These are phyloP conservation scores for Macrosiphum euphorbiae DNA, from an alignment of 2,888 invertebrate species.

Conservation along the genomic window DNA sequence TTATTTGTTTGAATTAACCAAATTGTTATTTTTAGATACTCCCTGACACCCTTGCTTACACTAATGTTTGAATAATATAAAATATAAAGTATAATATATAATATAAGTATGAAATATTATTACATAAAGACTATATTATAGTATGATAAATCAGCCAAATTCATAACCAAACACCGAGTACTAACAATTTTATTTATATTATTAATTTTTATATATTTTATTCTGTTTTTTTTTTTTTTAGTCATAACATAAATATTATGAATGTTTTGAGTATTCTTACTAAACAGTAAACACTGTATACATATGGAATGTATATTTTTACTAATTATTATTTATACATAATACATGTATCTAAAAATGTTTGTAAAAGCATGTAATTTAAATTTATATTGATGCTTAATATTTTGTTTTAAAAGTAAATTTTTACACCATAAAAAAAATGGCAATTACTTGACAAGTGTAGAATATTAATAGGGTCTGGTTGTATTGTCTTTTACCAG, in stretches of 20 bases:
- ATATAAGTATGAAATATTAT: neutral
- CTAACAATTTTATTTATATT: neutral
- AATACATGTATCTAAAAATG: neutral
- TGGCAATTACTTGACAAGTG: neutral
- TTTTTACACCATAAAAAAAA: neutral
- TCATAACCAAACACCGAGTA: neutral
- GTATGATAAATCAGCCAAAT: neutral
- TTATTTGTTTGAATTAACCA: too few species aligned
- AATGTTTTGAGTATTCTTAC: neutral
- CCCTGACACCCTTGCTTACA: too few species aligned
- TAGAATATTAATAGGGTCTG: neutral
- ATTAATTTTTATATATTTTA: too few species aligned
- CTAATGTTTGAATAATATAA: neutral
- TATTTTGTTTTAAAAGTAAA: constrained; percentile 4
- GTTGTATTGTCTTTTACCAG: neutral
- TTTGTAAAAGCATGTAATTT: neutral
- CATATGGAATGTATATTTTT: neutral
- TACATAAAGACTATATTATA: neutral
- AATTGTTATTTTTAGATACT: too few species aligned
- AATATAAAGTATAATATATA: neutral
- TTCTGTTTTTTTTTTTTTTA: neutral
- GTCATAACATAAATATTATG: neutral
- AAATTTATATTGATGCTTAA: neutral
- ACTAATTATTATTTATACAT: neutral
- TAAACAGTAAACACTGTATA: neutral